Conservation (phyloP, 1,140 invertebrate genomes). For the Laupala kohalensis region DNA sequence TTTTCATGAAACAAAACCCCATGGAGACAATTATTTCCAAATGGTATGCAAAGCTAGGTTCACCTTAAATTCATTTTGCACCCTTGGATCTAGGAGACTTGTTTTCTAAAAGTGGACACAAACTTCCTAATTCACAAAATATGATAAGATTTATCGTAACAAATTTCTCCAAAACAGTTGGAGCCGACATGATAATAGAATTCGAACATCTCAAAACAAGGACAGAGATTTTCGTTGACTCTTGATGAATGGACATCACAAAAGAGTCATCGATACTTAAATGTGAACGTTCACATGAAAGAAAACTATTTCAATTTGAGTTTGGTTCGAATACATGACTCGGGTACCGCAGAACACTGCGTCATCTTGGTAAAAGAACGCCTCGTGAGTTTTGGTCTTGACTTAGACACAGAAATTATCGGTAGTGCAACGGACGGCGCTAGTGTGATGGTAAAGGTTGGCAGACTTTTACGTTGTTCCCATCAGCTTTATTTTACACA, state of each 20-base stretch:
- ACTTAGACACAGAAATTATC: too few species aligned
- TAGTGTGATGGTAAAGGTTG: too few species aligned
- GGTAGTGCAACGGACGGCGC: too few species aligned
- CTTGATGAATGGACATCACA: not conserved
- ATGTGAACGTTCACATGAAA: slow-evolving; percentile 19
- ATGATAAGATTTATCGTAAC: not conserved
- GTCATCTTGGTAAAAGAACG: too few species aligned
- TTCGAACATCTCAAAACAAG: not conserved
- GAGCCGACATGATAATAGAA: not conserved
- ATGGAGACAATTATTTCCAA: too few species aligned
- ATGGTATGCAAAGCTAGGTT: too few species aligned
- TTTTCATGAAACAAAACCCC: too few species aligned
- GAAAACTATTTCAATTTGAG: slow-evolving; percentile 19
- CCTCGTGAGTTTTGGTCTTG: slow-evolving; percentile 8
- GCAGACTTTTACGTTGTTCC: too few species aligned
- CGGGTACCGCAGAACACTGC: slow-evolving; percentile 17
- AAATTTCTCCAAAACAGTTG: not conserved
- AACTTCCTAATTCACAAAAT: not conserved
- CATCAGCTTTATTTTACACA: too few species aligned
- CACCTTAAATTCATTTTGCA: not conserved
- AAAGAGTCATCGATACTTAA: slow-evolving; percentile 12
- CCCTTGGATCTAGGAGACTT: too few species aligned
- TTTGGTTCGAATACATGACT: slow-evolving; percentile 19
- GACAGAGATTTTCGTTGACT: not conserved
- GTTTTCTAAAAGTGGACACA: not conserved